Base-by-base conservation (phyloP, 2,888 invertebrate genomes). In the Tachina grossa region DNA sequence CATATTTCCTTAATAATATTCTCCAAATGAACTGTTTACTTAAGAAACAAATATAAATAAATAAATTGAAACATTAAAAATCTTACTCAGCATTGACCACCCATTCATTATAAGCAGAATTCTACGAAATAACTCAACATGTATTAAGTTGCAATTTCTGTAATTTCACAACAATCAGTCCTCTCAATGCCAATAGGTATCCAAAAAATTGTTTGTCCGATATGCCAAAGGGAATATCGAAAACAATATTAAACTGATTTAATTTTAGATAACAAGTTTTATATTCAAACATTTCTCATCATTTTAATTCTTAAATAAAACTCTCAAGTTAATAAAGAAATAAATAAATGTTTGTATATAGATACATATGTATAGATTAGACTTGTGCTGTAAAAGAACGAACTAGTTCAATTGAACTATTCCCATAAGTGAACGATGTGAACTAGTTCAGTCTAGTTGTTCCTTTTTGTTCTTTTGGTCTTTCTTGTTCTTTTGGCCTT, bases 111-210 rank as follows among this genome's bases (percentile, higher is more conserved):
- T n/a, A 71, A 79, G 47, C 31, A 43, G 22, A 72, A 43, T 65
- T 74, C 79, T 72, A 51, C 16, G 65, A 74, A 80, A 57, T 65
- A 66, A 80, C 57, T 47, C 49, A 66, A 51, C 22, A 65, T 31
- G 59, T 57, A 61, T 69, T 77, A 59, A 59, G 22, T 69, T 69
- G 51, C 78, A 53, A 39, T 59, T 61, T 76, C 31, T 47, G 39
- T 6, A 31, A 31, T 31, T 31, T 6, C 31, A 31, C 31, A 31
- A 31, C 31, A 31, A 31, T 31, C n/a, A 19, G 10, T 31, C 2
- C 8, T 75, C 31, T 63, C 51, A 57, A 22, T 31, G 43, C 31
- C 65, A 9, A 10, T 57, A 22, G 16, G n/a, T n/a, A n/a, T n/a
- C 53, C 31, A 53, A 75, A 31, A 74, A 72, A 72, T 31, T 11